Conservation (phyloP, 2,113 vertebrate species). For the Turnix velox region DNA sequence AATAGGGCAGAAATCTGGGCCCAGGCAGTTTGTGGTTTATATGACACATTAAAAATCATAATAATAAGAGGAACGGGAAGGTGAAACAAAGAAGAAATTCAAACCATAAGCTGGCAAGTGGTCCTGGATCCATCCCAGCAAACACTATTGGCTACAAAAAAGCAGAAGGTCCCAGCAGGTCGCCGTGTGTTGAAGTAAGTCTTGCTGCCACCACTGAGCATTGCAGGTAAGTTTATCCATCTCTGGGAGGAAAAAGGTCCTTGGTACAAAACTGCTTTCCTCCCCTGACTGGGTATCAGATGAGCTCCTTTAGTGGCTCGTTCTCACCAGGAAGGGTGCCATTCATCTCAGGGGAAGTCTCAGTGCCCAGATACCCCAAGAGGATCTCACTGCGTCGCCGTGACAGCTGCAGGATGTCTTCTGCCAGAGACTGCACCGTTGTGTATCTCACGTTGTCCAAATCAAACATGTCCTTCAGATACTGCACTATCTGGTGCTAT, state of each 20-base stretch:
- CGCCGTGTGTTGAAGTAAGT: background rate
- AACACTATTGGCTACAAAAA: slow-evolving; percentile 27
- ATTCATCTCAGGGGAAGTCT: slow-evolving; percentile 76
- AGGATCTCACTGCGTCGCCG: slow-evolving; percentile 93
- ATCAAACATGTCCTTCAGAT: slow-evolving; percentile 97
- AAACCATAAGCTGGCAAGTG: slow-evolving; percentile 47
- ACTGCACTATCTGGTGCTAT: slow-evolving; percentile 96
- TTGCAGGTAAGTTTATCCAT: background rate
- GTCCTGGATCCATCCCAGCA: slow-evolving; percentile 53
- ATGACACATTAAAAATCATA: slow-evolving; percentile 8
- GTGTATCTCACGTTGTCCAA: slow-evolving; percentile 94
- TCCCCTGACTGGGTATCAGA: background rate
- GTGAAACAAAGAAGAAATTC: slow-evolving; percentile 35
- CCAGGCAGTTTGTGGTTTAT: background rate
- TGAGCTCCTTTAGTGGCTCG: slow-evolving; percentile 35
- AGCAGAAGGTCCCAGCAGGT: background rate
- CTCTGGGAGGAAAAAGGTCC: background rate
- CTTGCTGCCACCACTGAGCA: background rate
- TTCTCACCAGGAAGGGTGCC: slow-evolving; percentile 72
- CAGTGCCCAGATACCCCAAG: slow-evolving; percentile 84
- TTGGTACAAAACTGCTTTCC: background rate
- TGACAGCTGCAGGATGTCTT: slow-evolving; percentile 91
- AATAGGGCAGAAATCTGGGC: background rate
- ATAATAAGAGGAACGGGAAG: background rate
- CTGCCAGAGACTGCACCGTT: slow-evolving; percentile 78